Evolutionary conservation across 1,140 invertebrate genomes (phyloP).

Genomic region (Drosophila subobscura): DNA sequence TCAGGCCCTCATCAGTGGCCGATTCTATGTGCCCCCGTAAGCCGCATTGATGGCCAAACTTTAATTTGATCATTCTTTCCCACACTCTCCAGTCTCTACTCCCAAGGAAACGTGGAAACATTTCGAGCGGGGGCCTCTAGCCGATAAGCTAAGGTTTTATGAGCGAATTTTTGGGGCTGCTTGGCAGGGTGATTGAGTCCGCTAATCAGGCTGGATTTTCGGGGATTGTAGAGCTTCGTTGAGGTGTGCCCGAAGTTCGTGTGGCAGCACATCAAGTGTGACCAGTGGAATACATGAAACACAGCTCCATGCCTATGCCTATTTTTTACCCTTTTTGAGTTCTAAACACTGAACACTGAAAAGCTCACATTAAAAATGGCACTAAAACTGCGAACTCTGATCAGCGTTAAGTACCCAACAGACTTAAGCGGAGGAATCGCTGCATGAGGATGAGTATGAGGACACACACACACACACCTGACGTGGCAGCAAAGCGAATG

Average conservation of each 20-base stretch:
- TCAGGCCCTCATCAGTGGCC: conserved; percentile 4
- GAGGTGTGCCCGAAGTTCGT: neutral
- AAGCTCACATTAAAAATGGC: neutral
- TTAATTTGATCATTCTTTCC: conserved; percentile 64
- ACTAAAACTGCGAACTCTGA: neutral
- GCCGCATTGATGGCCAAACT: conserved; percentile 72
- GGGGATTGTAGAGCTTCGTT: neutral
- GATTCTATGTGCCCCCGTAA: conserved; percentile 26
- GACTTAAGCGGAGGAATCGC: neutral
- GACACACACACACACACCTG: neutral
- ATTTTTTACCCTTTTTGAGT: too few relatives aligned
- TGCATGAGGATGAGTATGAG: neutral
- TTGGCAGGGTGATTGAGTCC: conserved; percentile 5
- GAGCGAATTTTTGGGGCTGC: neutral
- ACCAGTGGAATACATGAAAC: neutral
- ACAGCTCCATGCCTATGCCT: too few relatives aligned
- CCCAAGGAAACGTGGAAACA: too few relatives aligned
- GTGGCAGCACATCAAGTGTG: neutral
- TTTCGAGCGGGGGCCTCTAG: neutral
- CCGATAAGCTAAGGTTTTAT: conserved; percentile 54
- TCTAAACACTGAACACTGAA: neutral
- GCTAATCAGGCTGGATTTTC: conserved; percentile 14
- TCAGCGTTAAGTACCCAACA: neutral
- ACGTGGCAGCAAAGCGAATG: too few relatives aligned
- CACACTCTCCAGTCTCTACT: neutral